phyloP scores from a whole-genome alignment of 2,113 vertebrate species.

The Gambusia affinis region DNA sequence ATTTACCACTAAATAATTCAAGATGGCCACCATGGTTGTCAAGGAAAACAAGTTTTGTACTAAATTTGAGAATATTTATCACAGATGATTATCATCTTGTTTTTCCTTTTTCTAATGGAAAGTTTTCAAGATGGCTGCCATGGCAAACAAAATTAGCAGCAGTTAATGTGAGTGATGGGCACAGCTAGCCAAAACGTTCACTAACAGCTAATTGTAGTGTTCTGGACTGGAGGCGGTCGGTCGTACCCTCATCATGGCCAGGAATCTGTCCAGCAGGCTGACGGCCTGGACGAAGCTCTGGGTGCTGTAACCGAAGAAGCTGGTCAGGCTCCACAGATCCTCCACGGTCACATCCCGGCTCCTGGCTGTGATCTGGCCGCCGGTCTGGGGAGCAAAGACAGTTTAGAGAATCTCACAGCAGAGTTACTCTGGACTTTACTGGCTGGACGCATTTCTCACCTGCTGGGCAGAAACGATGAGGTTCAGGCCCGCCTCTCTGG shows the following conservation, averaged over 20 bases:
- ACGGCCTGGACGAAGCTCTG: constrained; percentile 95
- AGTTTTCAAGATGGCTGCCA: no score
- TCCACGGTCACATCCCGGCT: constrained; percentile 92
- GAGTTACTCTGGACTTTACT: neutral
- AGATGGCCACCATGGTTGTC: no score
- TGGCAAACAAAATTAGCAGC: no score
- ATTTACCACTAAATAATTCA: no score
- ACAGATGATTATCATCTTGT: no score
- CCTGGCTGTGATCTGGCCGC: constrained; percentile 86
- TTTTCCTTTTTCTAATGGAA: no score
- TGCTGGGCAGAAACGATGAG: constrained; percentile 87
- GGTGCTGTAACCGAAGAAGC: constrained; percentile 94
- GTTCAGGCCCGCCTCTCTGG: constrained; percentile 87
- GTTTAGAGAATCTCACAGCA: neutral
- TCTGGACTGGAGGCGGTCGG: neutral
- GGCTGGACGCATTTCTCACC: constrained; percentile 68
- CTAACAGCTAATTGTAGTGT: no score
- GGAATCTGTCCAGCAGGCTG: constrained; percentile 95
- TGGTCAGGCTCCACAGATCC: constrained; percentile 94
- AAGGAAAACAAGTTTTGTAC: no score
- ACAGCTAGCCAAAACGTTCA: no score
- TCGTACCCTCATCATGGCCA: constrained; percentile 95
- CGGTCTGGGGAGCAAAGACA: constrained; percentile 74
- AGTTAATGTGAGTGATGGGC: no score
- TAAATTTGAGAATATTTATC: no score